Conservation (phyloP, 2,888 invertebrate genomes). For the Eudemis profundana region DNA sequence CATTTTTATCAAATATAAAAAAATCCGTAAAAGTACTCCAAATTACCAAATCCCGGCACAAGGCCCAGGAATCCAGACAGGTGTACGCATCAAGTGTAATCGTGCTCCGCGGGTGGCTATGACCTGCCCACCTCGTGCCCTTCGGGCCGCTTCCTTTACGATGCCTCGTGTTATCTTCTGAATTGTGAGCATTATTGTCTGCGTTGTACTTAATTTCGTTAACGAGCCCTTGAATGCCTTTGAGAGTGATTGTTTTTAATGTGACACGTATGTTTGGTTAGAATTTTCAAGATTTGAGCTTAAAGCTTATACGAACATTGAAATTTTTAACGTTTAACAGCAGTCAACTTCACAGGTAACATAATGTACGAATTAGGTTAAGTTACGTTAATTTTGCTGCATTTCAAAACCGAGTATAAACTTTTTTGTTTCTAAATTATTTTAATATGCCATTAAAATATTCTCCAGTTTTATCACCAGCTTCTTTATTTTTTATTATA, state of each 20-base stretch:
- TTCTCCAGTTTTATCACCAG: slow-evolving; percentile 10
- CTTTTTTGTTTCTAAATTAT: background rate
- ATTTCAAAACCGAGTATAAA: background rate
- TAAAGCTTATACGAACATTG: background rate
- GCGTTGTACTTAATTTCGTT: slow-evolving; percentile 55
- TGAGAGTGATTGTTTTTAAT: background rate
- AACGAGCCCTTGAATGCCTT: slow-evolving; percentile 26
- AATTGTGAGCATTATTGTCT: slow-evolving; percentile 44
- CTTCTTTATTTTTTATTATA: slow-evolving; percentile 21
- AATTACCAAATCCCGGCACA: slow-evolving; percentile 11
- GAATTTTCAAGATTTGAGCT: background rate
- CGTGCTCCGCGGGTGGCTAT: slow-evolving; percentile 58
- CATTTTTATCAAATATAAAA: background rate
- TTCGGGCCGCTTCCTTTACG: slow-evolving; percentile 66
- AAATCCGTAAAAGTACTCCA: slow-evolving; percentile 10
- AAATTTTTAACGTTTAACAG: background rate
- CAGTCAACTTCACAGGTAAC: too few relatives aligned
- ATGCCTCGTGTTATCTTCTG: slow-evolving; percentile 62
- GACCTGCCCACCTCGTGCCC: slow-evolving; percentile 70
- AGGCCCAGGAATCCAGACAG: slow-evolving; percentile 35
- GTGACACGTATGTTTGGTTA: slow-evolving; percentile 6
- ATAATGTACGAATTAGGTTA: background rate
- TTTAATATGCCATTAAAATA: slow-evolving; percentile 6
- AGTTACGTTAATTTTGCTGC: background rate
- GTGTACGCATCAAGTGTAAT: slow-evolving; percentile 38